Base-by-base conservation (phyloP, 1,140 invertebrate genomes). In the Archegozetes longisetosus region DNA sequence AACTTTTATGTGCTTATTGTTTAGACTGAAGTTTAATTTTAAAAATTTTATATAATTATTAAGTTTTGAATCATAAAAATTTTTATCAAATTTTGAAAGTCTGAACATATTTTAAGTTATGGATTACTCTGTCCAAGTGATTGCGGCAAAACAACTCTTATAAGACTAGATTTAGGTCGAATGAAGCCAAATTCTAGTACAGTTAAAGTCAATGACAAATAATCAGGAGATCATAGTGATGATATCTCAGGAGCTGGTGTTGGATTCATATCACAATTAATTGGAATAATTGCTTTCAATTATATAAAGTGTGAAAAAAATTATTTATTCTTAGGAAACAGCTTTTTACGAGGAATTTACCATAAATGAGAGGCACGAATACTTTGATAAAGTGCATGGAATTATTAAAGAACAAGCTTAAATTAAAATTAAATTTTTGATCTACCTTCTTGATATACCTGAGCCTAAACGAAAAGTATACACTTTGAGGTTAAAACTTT, bases 301-400 rank as follows among this genome's bases (percentile, higher is more conserved):
- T 6, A 40, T 9, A 40, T 9, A 9, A 17, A 9, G 17, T 40
- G 6, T 40, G 17, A 40, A 40, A 40, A 40, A 40, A 9, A 9
- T 40, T 9, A 40, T 40, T 40, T 40, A 9, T 40, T 40, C 17
- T 40, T 40, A 40, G 32, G 32, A 96, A 73, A 86, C 92, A 25
- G 90, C 90, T 0, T 74, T 96, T 0, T 95, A 91, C 70, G 85
- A 85, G 0, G 88, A 95, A 72, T 92, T 96, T 72, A 87, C 88
- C 0, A 95, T 95, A 62, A 79, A 81, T 58, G 92, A 97, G 70
- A 95, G 89, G 0, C 84, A 95, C 80, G 81, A 85, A 76, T 96
- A 93, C 70, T 96, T 95, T 71, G 90, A 91, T 20, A 86, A 87
- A 79, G 85, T 96, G 66, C 88, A 91, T 69, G 84, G 87, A 57